These are phyloP conservation scores for Rhamnusium bicolor DNA, from an alignment of 2,888 invertebrate genomes.

Conservation along the genomic window DNA sequence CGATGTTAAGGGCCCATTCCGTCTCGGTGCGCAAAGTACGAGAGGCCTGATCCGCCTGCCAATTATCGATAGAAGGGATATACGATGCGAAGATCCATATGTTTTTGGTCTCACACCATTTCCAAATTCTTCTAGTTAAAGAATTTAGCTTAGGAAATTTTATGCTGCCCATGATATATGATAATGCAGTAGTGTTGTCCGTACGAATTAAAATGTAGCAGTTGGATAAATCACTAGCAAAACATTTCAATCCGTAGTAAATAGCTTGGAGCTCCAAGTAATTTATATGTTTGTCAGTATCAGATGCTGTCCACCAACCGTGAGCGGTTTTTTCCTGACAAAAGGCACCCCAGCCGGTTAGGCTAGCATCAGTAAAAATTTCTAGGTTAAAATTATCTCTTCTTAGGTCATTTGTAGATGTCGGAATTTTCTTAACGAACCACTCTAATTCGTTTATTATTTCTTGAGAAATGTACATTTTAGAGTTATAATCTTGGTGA, in stretches of 20 bases:
- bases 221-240: constrained; percentile 38
- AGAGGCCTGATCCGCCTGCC: background rate
- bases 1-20: background rate
- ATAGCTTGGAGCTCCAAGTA: constrained; percentile 50
- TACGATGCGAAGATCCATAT: background rate
- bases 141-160: background rate
- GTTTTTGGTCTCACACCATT: background rate
- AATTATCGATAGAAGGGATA: background rate
- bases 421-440: background rate
- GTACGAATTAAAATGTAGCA: constrained; percentile 45
- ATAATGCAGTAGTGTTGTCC: constrained; percentile 47
- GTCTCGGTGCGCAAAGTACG: background rate
- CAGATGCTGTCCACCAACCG: constrained; percentile 47
- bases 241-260: constrained; percentile 49
- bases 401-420: background rate
- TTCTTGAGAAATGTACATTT: background rate
- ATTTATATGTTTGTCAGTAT: constrained; percentile 48
- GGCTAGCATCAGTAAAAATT: constrained; percentile 54
- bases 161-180: constrained; percentile 5
- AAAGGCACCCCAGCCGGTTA: constrained; percentile 50
- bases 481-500: background rate
- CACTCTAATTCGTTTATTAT: background rate
- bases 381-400: constrained; percentile 31
- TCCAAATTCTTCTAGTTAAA: background rate
- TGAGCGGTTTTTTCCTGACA: constrained; percentile 35